Evolutionary conservation across 2,113 vertebrate species (phyloP).

Genomic region (Ctenomys sociabilis): DNA sequence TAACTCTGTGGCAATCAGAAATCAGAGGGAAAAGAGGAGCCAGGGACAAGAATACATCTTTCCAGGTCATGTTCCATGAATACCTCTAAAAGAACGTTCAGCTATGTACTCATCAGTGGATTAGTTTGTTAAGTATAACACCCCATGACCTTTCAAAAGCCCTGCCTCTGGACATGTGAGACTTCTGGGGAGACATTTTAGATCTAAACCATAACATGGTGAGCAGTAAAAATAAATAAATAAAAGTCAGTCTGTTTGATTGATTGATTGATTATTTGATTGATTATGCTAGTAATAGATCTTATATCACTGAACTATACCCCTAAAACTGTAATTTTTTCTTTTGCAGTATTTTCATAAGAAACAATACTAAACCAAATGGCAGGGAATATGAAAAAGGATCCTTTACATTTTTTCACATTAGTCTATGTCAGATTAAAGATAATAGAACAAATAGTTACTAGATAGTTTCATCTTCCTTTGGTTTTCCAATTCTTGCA

Average conservation of each 20-base stretch:
- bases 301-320: not conserved
- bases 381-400: not conserved
- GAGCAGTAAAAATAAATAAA: not conserved
- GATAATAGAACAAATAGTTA: not conserved
- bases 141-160: not conserved
- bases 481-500: slow-evolving; percentile 9
- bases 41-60: not conserved
- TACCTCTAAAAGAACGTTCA: not conserved
- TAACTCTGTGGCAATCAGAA: not conserved
- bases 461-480: not conserved
- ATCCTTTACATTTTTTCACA: slow-evolving; percentile 3
- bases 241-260: not conserved
- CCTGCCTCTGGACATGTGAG: not conserved
- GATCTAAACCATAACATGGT: not conserved
- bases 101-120: not conserved
- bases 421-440: slow-evolving; percentile 28
- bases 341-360: not conserved
- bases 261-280: not conserved
- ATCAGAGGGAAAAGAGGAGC: not conserved
- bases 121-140: not conserved
- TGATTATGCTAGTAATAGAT: not conserved
- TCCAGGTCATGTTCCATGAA: not conserved
- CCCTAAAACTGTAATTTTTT: not conserved
- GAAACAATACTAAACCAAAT: slow-evolving; percentile 20
- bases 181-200: not conserved